Base-by-base conservation (phyloP, 2,113 vertebrate genomes). In the Chloebia gouldiae region DNA sequence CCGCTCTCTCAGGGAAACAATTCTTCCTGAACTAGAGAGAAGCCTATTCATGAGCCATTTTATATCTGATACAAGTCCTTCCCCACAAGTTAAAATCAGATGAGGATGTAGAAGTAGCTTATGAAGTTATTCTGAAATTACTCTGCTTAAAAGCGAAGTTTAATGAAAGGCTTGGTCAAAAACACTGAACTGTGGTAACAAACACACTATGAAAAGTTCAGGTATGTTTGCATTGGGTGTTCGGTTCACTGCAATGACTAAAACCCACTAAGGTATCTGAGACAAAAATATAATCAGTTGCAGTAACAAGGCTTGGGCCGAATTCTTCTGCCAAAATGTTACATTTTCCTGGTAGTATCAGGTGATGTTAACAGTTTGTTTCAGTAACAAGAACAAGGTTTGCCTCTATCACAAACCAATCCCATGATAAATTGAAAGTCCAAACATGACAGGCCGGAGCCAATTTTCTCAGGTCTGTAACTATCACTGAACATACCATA, bases 281-380 rank as follows among this genome's bases (percentile, higher is more conserved):
- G 31, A 68, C 23, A 53, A 47, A 80, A 82, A 56, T 22, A 51
- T 2, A 73, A 11, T 2, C 77, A 37, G 19, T 21, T 28, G 9
- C 6, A 47, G 21, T 11, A 66, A 56, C 21, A 66, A 71, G 0
- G 0, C 18, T 85, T 57, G 11, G 37, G 92, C 22, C 0, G 0
- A 76, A 70, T 33, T 51, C 42, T 66, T 92, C 54, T 2, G 1
- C 27, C 28, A 44, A 66, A 77, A 53, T 59, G 65, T 65, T 11
- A 42, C 17, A 21, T 89, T 69, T 70, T 25, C 39, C 39, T 51
- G 44, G 35, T 44, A 25, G 25, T 1, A 35, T 6, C 4, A 0
- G 51, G 44, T 33, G 25, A 83, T 5, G 0, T n/a, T 6, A 68
- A 56, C 45, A 81, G 30, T 30, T 80, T 51, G 11, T 33, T 63